Evolutionary conservation across 2,888 invertebrate species (phyloP).

Genomic region (Gisinianus flammeolus): DNA sequence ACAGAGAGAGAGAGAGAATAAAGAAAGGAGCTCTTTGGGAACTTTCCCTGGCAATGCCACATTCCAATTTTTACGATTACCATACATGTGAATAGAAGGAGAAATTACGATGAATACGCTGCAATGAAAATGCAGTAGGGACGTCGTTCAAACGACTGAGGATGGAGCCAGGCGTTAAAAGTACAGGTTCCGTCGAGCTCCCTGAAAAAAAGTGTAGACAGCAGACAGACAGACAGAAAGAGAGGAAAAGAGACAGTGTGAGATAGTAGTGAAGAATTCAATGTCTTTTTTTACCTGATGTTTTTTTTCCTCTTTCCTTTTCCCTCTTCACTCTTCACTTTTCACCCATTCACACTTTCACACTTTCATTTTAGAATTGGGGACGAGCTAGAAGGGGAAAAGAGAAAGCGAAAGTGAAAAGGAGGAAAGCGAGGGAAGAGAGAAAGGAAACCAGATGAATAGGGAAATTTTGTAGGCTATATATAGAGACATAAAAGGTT

Average conservation of each 20-base stretch:
- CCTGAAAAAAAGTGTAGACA: no score
- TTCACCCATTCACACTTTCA: neutral
- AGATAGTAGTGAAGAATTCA: neutral
- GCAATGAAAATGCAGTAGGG: no score
- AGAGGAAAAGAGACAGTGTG: neutral
- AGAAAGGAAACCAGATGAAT: neutral
- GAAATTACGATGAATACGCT: no score
- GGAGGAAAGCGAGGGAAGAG: neutral
- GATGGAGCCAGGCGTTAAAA: neutral
- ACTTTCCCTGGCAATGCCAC: no score
- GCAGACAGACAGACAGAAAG: neutral
- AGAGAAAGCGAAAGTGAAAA: neutral
- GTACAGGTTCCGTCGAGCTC: neutral
- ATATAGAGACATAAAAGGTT: slow-evolving; percentile 7
- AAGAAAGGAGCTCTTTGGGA: no score
- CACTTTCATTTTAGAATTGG: no score
- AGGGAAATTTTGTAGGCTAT: neutral
- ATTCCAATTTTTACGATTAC: neutral
- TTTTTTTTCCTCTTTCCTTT: neutral
- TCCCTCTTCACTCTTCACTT: neutral
- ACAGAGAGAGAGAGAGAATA: no score
- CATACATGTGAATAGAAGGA: neutral
- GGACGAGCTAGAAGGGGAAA: neutral
- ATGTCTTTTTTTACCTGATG: slow-evolving; percentile 5
- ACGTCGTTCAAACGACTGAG: neutral